Conservation (phyloP, 2,888 invertebrate genomes). For the Eutolmus rufibarbis region DNA sequence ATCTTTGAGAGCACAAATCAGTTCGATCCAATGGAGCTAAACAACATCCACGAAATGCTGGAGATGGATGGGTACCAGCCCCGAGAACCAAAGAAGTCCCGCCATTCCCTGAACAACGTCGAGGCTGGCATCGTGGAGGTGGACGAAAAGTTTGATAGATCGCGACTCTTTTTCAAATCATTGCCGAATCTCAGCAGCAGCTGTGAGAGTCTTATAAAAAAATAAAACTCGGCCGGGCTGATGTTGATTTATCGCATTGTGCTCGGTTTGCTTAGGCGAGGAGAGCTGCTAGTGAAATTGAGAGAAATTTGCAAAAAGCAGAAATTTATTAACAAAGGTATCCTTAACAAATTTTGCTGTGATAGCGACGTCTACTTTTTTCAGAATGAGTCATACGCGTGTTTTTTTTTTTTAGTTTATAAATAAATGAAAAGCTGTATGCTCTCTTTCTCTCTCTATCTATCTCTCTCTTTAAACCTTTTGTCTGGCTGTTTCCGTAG, state of each 20-base stretch:
- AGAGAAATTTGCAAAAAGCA: background rate
- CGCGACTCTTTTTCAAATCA: slow-evolving; percentile 66
- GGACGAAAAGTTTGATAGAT: slow-evolving; percentile 52
- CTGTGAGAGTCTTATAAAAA: slow-evolving; percentile 70
- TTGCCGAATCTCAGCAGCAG: slow-evolving; percentile 77
- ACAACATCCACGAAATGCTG: slow-evolving; percentile 54
- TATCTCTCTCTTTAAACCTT: background rate
- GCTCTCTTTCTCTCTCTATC: background rate
- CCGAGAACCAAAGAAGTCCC: slow-evolving; percentile 31
- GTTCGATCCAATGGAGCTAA: slow-evolving; percentile 64
- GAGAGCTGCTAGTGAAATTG: background rate
- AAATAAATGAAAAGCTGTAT: background rate
- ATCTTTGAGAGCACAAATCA: slow-evolving; percentile 57
- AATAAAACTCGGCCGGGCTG: slow-evolving; percentile 49
- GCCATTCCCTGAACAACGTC: slow-evolving; percentile 54
- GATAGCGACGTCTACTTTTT: slow-evolving; percentile 38
- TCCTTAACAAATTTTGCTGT: slow-evolving; percentile 40
- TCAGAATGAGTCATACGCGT: background rate
- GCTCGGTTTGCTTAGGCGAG: background rate
- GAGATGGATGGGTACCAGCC: slow-evolving; percentile 50
- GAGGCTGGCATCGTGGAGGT: slow-evolving; percentile 51
- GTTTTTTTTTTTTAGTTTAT: background rate
- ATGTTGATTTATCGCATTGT: background rate
- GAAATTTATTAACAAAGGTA: slow-evolving; percentile 9
- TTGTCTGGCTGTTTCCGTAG: background rate